Evolutionary conservation across 1,140 invertebrate genomes (phyloP).

Genomic region (Elymnias hypermnestra): DNA sequence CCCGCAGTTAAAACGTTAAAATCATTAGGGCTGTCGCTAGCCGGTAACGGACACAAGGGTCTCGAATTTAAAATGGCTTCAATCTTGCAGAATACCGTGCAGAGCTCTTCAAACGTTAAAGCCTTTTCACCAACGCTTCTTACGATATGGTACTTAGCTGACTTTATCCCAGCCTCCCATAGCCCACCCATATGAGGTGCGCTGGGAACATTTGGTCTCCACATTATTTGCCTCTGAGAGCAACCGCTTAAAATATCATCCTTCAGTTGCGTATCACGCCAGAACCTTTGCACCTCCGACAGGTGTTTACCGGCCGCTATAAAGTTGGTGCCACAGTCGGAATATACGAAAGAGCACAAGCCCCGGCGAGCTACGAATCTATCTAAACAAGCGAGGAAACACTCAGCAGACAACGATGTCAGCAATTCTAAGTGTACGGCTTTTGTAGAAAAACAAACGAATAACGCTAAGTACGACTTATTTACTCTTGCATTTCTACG

Average conservation of each 20-base stretch:
- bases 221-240: no score
- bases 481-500: constrained; percentile 15
- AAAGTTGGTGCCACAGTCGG: constrained; percentile 49
- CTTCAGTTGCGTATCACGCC: no score
- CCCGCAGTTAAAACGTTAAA: constrained; percentile 1
- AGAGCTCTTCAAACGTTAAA: constrained; percentile 3
- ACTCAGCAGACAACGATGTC: constrained; percentile 23
- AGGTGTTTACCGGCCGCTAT: constrained; percentile 24
- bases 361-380: constrained; percentile 32
- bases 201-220: neutral
- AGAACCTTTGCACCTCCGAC: constrained; percentile 1
- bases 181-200: neutral
- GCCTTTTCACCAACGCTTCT: neutral
- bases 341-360: constrained; percentile 10
- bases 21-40: neutral
- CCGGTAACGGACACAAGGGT: neutral
- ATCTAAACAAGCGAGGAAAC: constrained; percentile 30
- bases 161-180: neutral
- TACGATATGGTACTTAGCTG: constrained; percentile 2
- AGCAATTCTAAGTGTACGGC: constrained; percentile 33
- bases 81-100: neutral
- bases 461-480: constrained; percentile 27
- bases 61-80: neutral
- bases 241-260: no score
- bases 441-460: constrained; percentile 30